A percentile compares a stretch with the other conserved stretches of the same genome.
Conservation (phyloP, 2,888 invertebrate genomes). For the Cactoblastis cactorum region DNA sequence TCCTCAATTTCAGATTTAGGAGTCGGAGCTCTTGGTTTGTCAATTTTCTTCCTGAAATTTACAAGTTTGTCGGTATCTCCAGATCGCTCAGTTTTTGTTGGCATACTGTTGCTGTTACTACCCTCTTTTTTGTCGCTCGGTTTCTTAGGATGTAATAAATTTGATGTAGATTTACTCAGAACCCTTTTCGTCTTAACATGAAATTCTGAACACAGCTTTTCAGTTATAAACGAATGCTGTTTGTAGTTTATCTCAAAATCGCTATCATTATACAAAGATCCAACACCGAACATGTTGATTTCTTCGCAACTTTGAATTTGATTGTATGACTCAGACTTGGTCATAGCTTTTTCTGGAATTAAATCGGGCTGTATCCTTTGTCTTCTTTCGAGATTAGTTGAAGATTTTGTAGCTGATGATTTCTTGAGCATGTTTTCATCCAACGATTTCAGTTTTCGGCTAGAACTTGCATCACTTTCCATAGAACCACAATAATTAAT, state of each 20-base stretch:
- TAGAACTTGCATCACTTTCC: constrained; percentile 73
- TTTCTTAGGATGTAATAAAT: constrained; percentile 80
- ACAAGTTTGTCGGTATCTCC: constrained; percentile 57
- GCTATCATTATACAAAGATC: constrained; percentile 77
- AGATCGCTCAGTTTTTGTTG: constrained; percentile 66
- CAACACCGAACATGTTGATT: constrained; percentile 76
- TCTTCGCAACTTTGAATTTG: constrained; percentile 77
- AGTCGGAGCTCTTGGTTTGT: constrained; percentile 71
- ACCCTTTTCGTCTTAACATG: constrained; percentile 84
- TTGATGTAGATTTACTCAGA: constrained; percentile 82
- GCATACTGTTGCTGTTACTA: constrained; percentile 73
- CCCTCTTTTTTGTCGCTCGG: constrained; percentile 71
- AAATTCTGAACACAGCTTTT: constrained; percentile 84
- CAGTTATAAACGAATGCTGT: constrained; percentile 83
- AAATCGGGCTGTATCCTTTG: constrained; percentile 76
- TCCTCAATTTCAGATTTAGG: constrained; percentile 68
- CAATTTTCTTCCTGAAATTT: constrained; percentile 72
- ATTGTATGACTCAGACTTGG: constrained; percentile 72
- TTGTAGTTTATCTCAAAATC: constrained; percentile 76
- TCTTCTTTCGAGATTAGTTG: constrained; percentile 68
- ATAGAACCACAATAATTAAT: constrained; percentile 75
- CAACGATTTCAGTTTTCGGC: constrained; percentile 68
- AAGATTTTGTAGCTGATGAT: constrained; percentile 65
- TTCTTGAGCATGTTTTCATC: constrained; percentile 75
- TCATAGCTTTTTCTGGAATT: constrained; percentile 72